Percentiles rank a stretch among this genome's conserved stretches.
Evolutionary conservation across 2,888 invertebrate genomes (phyloP).

Genomic region (Meta bourneti): DNA sequence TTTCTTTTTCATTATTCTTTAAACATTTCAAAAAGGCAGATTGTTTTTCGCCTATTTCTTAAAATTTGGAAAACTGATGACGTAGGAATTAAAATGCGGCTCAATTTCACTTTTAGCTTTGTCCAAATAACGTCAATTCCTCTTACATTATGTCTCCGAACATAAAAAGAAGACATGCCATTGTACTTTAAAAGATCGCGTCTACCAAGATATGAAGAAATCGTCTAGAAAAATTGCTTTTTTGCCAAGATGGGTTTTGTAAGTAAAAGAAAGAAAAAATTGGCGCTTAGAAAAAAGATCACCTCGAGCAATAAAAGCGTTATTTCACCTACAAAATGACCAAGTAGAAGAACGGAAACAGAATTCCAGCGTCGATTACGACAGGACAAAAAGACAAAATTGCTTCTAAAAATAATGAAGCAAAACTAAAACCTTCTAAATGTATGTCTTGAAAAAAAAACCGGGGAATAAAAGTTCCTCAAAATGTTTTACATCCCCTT

Average conservation of each 20-base stretch:
- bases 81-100: not conserved
- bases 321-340: slow-evolving; percentile 58
- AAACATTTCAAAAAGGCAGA: no score
- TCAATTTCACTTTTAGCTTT: not conserved
- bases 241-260: slow-evolving; percentile 9
- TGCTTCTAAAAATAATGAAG: slow-evolving; percentile 44
- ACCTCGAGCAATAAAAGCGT: slow-evolving; percentile 39
- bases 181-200: slow-evolving; percentile 30
- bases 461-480: not conserved
- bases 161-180: not conserved
- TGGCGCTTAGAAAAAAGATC: slow-evolving; percentile 30
- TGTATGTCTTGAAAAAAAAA: not conserved
- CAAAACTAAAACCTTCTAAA: slow-evolving; percentile 11
- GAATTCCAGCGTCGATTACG: slow-evolving; percentile 38
- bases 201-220: slow-evolving; percentile 35
- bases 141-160: slow-evolving; percentile 3
- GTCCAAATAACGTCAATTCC: not conserved
- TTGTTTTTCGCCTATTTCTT: no score
- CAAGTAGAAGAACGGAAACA: slow-evolving; percentile 30
- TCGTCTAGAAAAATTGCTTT: not conserved
- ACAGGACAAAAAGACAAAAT: slow-evolving; percentile 33
- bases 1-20: no score
- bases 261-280: slow-evolving; percentile 21
- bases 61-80: no score
- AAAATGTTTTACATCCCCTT: not conserved